Evolutionary conservation across 1,140 invertebrate genomes (phyloP).

Genomic region (Bicyclus anynana): DNA sequence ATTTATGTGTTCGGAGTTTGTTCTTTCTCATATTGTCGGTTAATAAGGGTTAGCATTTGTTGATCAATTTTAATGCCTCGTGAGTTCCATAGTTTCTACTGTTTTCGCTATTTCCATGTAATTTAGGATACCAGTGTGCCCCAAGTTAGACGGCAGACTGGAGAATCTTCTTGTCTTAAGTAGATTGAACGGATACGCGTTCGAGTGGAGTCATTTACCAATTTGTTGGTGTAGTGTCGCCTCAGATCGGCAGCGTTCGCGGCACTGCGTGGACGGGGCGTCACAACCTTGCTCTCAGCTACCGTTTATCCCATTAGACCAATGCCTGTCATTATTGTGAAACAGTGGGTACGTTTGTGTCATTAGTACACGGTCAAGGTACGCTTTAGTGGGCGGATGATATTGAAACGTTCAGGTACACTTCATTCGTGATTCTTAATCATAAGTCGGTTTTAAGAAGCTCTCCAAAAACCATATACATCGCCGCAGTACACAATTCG

Average conservation of each 20-base stretch:
- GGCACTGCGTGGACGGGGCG: conserved; percentile 53
- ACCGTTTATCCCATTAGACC: conserved; percentile 70
- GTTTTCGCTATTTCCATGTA: conserved; percentile 15
- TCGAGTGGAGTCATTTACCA: conserved; percentile 69
- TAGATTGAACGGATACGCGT: conserved; percentile 67
- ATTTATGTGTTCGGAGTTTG: conserved; percentile 9
- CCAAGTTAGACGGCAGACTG: conserved; percentile 41
- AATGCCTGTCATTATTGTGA: conserved; percentile 58
- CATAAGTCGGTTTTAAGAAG: too few relatives aligned
- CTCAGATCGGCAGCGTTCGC: conserved; percentile 50
- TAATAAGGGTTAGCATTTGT: conserved; percentile 18
- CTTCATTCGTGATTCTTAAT: too few relatives aligned
- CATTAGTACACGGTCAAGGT: conserved; percentile 70
- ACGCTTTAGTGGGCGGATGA: conserved; percentile 38
- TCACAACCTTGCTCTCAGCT: conserved; percentile 66
- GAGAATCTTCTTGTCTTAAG: conserved; percentile 61
- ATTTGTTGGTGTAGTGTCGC: conserved; percentile 59
- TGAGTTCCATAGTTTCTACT: conserved; percentile 3
- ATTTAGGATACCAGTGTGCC: conserved; percentile 26
- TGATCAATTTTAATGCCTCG: conserved; percentile 13
- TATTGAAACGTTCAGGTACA: conserved; percentile 7
- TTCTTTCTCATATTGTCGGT: conserved; percentile 27
- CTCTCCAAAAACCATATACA: too few relatives aligned
- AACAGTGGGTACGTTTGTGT: conserved; percentile 50
- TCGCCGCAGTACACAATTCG: too few relatives aligned